Base-by-base conservation (phyloP, 2,888 invertebrate genomes). In the Cyclophora punctaria region DNA sequence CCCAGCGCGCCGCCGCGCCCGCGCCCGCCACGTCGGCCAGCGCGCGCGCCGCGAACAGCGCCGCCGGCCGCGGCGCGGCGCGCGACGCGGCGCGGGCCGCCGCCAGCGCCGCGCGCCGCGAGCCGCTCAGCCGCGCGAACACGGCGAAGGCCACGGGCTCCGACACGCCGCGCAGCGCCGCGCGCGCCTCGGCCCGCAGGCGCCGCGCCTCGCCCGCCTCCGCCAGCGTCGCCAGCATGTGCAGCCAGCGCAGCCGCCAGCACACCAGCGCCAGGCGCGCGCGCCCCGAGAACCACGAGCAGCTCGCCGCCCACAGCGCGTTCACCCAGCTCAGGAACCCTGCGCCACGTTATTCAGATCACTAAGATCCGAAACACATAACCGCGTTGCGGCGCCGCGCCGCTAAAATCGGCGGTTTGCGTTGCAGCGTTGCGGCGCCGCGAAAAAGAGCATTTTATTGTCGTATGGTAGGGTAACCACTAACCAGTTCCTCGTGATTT, bases 321-420 rank as follows among this genome's bases (percentile, higher is more conserved):
- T 74, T 74, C 69, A 76, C 64, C 80, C 78, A 78, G 57, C 83
- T 80, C 70, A 82, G 69, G 2, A 81, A 74, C 83, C 83, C 83
- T 69, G 79, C 73, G 60, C 75, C 62, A 59, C 42, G 55, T 35
- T 63, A 65, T 61, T 79, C 79, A 79, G 46, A 56, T n/a, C 49
- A 60, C 58, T n/a, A n/a, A n/a, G n/a, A n/a, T n/a, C n/a, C n/a
- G n/a, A n/a, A n/a, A n/a, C n/a, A n/a, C n/a, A n/a, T n/a, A n/a
- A n/a, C n/a, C n/a, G n/a, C n/a, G n/a, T n/a, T n/a, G n/a, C n/a
- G n/a, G n/a, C n/a, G n/a, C n/a, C n/a, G n/a, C n/a, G n/a, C n/a
- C n/a, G n/a, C n/a, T n/a, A n/a, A n/a, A n/a, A n/a, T n/a, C n/a
- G n/a, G n/a, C n/a, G n/a, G n/a, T n/a, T n/a, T n/a, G n/a, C n/a